Percentiles rank a stretch among this genome's conserved stretches.
Evolutionary conservation across 2,888 invertebrate species (phyloP).

Genomic region (Agelastica alni): DNA sequence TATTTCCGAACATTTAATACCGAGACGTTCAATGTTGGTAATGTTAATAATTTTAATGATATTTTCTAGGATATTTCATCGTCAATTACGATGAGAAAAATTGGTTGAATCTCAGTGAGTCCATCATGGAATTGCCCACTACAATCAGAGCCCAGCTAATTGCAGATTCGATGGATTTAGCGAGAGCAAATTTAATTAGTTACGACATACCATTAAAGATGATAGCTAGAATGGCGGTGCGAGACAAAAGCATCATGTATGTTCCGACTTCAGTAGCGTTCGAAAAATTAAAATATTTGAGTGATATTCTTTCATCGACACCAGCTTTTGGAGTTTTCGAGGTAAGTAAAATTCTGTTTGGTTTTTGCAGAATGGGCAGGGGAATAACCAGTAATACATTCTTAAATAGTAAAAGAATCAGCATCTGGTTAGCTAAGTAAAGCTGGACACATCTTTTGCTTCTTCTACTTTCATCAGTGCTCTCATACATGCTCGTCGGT

Average conservation of each 20-base stretch:
- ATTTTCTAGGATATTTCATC: conserved; percentile 64
- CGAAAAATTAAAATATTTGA: conserved; percentile 62
- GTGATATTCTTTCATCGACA: conserved; percentile 63
- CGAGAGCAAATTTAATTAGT: conserved; percentile 61
- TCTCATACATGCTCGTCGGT: too few relatives aligned
- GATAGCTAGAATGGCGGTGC: conserved; percentile 55
- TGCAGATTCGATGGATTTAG: conserved; percentile 68
- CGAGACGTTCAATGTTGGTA: too few relatives aligned
- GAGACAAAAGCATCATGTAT: conserved; percentile 56
- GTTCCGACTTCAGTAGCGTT: conserved; percentile 66
- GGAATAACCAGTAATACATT: too few relatives aligned
- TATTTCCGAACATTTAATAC: too few relatives aligned
- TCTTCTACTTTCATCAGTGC: too few relatives aligned
- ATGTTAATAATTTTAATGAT: too few relatives aligned
- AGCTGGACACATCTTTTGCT: too few relatives aligned
- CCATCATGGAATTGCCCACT: conserved; percentile 62
- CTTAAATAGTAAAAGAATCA: too few relatives aligned
- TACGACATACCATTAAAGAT: conserved; percentile 63
- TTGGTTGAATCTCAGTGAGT: conserved; percentile 61
- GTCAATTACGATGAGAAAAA: conserved; percentile 69
- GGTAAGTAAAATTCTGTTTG: too few relatives aligned
- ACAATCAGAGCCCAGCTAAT: conserved; percentile 71
- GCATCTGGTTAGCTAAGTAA: too few relatives aligned
- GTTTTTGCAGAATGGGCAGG: too few relatives aligned
- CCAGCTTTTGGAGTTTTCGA: conserved; percentile 65